Conservation (phyloP, 2,888 invertebrate genomes). For the Hoplodrina ambigua region DNA sequence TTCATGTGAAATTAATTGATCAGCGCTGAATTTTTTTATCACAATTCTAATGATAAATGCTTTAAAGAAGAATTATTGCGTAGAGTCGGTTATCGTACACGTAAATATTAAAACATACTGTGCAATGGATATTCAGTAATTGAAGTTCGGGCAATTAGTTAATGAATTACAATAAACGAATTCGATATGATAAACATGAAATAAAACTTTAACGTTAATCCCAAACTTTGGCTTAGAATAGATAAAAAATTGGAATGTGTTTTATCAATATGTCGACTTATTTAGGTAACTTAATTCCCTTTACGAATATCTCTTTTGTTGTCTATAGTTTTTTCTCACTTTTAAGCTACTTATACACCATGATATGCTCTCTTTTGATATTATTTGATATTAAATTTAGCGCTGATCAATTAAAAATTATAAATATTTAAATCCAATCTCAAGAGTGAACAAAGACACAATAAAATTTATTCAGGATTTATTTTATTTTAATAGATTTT, state of each 20-base stretch:
- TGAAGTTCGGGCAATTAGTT: no score
- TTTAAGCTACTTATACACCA: not conserved
- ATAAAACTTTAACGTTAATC: no score
- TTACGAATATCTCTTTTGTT: not conserved
- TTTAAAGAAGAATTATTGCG: not conserved
- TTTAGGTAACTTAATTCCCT: not conserved
- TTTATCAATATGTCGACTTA: not conserved
- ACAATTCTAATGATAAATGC: not conserved
- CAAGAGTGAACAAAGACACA: not conserved
- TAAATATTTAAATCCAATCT: conserved; percentile 25
- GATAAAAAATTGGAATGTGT: not conserved
- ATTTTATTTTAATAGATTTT: conserved; percentile 21
- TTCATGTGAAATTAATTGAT: conserved; percentile 39
- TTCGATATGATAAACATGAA: no score
- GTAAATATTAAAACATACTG: no score
- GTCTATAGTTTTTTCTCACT: not conserved
- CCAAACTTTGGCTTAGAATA: no score
- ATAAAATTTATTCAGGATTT: not conserved
- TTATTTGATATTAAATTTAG: conserved; percentile 17
- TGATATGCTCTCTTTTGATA: not conserved
- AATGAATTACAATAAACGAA: no score
- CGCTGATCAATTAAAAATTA: conserved; percentile 41
- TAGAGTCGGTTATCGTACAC: no score
- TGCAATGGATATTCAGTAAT: no score
- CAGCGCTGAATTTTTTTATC: conserved; percentile 30